These are phyloP conservation scores for Ecliptopera silaceata DNA, from an alignment of 2,888 invertebrate species.

Conservation along the genomic window DNA sequence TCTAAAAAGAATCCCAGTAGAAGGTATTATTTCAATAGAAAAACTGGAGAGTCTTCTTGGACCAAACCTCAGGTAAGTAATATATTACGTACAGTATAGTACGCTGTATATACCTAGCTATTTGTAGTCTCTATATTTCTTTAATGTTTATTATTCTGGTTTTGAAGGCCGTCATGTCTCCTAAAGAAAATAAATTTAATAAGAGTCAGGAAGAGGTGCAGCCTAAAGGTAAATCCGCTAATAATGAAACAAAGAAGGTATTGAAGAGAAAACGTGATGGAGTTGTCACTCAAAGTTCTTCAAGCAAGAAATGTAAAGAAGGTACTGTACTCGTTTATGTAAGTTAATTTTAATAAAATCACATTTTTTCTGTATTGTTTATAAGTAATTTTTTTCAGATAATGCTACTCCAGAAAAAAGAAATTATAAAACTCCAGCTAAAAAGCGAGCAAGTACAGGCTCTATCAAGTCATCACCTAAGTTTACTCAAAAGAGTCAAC, in stretches of 20 bases:
- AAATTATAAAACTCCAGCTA: conserved; percentile 39
- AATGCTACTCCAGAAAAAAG: conserved; percentile 41
- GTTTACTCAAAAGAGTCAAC: conserved; percentile 3
- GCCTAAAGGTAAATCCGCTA: conserved; percentile 12
- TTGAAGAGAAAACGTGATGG: conserved; percentile 67
- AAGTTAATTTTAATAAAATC: too few species aligned
- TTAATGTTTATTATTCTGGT: not conserved
- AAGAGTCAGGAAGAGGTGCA: conserved; percentile 52
- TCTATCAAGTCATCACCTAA: conserved; percentile 13
- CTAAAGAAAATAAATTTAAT: conserved; percentile 43
- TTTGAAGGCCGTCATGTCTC: conserved; percentile 19
- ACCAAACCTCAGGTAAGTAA: conserved; percentile 72
- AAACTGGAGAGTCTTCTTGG: conserved; percentile 77
- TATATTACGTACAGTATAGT: too few species aligned
- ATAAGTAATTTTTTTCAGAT: conserved; percentile 9
- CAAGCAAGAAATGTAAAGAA: conserved; percentile 53
- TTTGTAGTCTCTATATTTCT: not conserved
- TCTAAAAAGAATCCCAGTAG: conserved; percentile 74
- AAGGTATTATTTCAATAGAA: conserved; percentile 76
- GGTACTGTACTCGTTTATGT: conserved; percentile 43
- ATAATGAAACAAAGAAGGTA: conserved; percentile 50
- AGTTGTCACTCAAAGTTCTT: conserved; percentile 41
- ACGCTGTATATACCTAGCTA: too few species aligned
- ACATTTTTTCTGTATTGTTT: not conserved
- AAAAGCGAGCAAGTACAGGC: conserved; percentile 32